Evolutionary conservation across 2,888 invertebrate species (phyloP), one percentile per base, ranked within the genome.

Genomic region (Steinernema scapterisci): DNA sequence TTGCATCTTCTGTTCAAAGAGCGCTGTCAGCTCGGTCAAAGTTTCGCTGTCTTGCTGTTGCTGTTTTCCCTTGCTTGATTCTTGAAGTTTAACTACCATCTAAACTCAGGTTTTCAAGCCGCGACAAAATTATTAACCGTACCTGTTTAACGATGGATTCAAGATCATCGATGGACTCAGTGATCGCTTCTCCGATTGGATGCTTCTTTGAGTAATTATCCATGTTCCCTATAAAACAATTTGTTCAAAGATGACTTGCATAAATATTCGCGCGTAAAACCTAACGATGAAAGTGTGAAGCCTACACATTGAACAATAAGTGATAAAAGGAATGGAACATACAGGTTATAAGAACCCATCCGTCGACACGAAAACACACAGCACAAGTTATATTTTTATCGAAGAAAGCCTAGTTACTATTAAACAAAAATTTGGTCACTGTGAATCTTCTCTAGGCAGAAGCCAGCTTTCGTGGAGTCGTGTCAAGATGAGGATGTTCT

Each of bases 401-500:
- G 38, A 38, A 38, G 38, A 38, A 38, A 63, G 63, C 63, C 63
- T 63, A 63, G 63, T 63, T 38, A 63, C 63, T 63, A 63, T 31
- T 16, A 31, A 63, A 63, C 63, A 63, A 63, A 63, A 63, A 63
- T 27, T 63, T 16, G 6, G 27, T 31, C 63, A 31, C 63, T 27
- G n/a, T n/a, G 63, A 31, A 25, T 38, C 63, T 63, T 63, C 63
- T 63, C 63, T 63, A 63, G 63, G 63, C 63, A 63, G 63, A 63
- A 63, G 63, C 63, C 63, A 63, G 63, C 31, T 63, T 63, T 63
- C 63, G 27, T 7, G 63, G 63, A 27, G 63, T 63, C 16, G 38
- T 31, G 63, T 71, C 71, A 71, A 71, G 44, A 19, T 78, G 79
- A 16, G 79, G 79, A 43, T 80, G 21, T 16, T 77, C 51, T 16